Evolutionary conservation across 2,797 vertebrate genomes (phyloP), one percentile per base, ranked within the genome.

Genomic region (Dipus sagitta): DNA sequence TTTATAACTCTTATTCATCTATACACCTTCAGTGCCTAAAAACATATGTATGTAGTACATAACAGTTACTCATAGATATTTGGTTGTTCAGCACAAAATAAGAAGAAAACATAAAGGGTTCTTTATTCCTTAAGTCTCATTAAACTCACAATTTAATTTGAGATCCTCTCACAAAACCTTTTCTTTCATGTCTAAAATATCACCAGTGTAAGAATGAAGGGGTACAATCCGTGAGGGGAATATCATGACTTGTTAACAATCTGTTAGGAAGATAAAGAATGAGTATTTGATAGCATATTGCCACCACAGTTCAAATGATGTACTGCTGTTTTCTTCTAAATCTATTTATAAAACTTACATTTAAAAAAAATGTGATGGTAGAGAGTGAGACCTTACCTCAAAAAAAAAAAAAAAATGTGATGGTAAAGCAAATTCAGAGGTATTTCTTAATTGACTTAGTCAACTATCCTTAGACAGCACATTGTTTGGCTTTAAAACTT

Each of bases 111-210:
- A n/a, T n/a, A n/a, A n/a, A n/a, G n/a, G n/a, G n/a, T n/a, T n/a
- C 21, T 52, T 84, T 21, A 64, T 77, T 80, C 54, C 28, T 84
- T 91, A 80, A 85, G 38, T 60, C 32, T 93, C 52, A 86, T 74
- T 74, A 84, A 91, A 77, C 14, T 68, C 6, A 74, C 26, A 90
- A 32, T 20, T 47, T 26, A 80, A 83, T 89, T 24, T 85, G 18
- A 94, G 54, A 38, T 80, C 89, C 3, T 80, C 18, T 23, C 32
- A 68, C 10, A 84, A 64, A 80, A 67, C 0, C 13, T 72, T 93
- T 90, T 70, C 32, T n/a, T 77, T n/a, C 26, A 17, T 52, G 58
- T 84, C 30, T 13, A 71, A 92, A 95, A 80, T 23, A 86, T 78
- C 28, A 75, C 1, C 24, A 75, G 20, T 76, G 8, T 3, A 92